A percentile compares a stretch with the other conserved stretches of the same genome.
These are phyloP conservation scores for Origma solitaria DNA, from an alignment of 2,113 vertebrate genomes.

Conservation along the genomic window DNA sequence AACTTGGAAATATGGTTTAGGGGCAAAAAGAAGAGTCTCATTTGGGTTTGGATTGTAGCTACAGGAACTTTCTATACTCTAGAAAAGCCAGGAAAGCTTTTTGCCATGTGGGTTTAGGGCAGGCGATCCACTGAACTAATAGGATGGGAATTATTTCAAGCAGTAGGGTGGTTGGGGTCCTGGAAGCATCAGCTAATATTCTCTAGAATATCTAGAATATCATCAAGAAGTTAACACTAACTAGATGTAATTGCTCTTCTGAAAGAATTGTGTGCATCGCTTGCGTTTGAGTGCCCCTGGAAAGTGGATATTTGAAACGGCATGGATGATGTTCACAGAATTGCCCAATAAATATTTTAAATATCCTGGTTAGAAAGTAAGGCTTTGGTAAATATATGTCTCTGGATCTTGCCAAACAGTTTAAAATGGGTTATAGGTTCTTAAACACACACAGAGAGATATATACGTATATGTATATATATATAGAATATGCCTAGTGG, in stretches of 20 bases:
- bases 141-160: background rate
- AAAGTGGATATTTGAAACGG: background rate
- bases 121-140: background rate
- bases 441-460: background rate
- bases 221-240: background rate
- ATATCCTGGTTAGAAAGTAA: background rate
- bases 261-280: background rate
- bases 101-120: accelerated
- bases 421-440: background rate
- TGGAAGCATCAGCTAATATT: background rate
- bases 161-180: background rate
- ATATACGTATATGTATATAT: background rate
- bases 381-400: background rate
- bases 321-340: background rate
- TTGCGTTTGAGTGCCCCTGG: background rate
- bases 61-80: background rate
- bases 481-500: too few relatives aligned
- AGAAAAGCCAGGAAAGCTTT: background rate
- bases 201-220: too few relatives aligned
- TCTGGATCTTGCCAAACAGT: background rate
- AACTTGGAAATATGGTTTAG: background rate
- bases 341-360: background rate
- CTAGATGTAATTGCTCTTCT: background rate
- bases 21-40: background rate
- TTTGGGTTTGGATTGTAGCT: background rate